Base-by-base conservation (phyloP, 2,113 vertebrate genomes). In the Tor tambroides region DNA sequence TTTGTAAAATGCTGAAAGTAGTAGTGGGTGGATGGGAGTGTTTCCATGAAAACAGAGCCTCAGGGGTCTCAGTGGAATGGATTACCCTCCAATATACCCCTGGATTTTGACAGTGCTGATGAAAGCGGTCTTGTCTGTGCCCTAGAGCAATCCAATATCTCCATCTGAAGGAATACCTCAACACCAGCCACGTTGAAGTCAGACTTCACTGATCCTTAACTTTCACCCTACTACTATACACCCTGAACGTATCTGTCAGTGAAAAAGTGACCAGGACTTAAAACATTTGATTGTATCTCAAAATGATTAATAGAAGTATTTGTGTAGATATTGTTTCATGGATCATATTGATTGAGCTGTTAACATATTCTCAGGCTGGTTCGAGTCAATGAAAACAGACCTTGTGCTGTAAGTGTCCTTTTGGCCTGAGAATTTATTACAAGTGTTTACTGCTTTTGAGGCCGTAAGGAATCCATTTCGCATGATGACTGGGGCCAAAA, bases 81-180 rank as follows among this genome's bases (percentile, higher is more conserved):
- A 93, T 94, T 92, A 91, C 82, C 75, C 88, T 85, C 86, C 89
- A 85, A 89, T 84, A 84, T 75, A 87, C 54, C 89, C 86, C 54
- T 80, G 59, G 90, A 89, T 82, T 89, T 86, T 91, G 89, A 90
- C 92, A 89, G 85, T 88, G 82, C 90, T 92, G 91, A 94, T 94
- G 91, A 93, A 94, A 94, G 91, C 80, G 61, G 90, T 88, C 87
- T 83, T 85, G 38, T 91, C 86, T 92, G 38, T 90, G 89, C 90
- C 92, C 89, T 28, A 61, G 79, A 93, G 92, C 92, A 89, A 91
- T 77, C 87, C 88, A 89, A 90, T 88, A 91, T 89, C 69, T 82
- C 59, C 61, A 87, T 76, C 88, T 89, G 88, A 86, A 90, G 72
- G 41, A 86, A 86, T 78, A 82, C n/a, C 61, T 83, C 32, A 75